Evolutionary conservation across 2,113 vertebrate species (phyloP).

Genomic region (Himantopus leucocephalus): DNA sequence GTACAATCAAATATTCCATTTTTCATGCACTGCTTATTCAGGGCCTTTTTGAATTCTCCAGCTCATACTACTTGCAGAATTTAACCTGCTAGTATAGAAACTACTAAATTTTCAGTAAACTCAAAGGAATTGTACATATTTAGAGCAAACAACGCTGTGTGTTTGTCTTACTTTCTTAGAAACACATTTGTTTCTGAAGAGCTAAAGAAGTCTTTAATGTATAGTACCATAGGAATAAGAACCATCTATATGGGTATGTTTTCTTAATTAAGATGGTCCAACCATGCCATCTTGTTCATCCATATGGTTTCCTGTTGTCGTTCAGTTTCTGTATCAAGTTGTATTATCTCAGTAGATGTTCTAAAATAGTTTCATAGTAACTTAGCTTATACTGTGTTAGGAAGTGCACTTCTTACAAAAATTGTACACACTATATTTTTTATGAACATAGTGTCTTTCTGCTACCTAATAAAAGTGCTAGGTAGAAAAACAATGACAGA

Average conservation of each 20-base stretch:
- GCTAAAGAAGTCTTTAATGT: not conserved
- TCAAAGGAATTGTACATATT: not conserved
- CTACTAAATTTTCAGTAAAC: not conserved
- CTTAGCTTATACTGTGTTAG: not conserved
- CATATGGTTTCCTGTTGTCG: not conserved
- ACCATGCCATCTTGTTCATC: not conserved
- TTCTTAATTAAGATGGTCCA: slow-evolving; percentile 1
- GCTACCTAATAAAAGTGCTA: not conserved
- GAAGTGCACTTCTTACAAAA: not conserved
- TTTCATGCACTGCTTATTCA: not conserved
- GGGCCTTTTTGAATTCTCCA: not conserved
- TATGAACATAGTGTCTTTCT: not conserved
- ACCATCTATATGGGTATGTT: not conserved
- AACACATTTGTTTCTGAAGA: not conserved
- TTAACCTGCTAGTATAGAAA: not conserved
- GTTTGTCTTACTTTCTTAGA: not conserved
- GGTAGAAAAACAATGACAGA: not conserved
- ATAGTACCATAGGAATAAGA: not conserved
- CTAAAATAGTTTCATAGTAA: not conserved
- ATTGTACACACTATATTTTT: not conserved
- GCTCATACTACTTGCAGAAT: not conserved
- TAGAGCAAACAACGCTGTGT: not conserved
- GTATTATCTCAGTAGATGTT: not conserved
- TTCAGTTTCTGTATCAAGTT: not conserved
- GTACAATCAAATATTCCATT: not conserved